These are phyloP conservation scores for Labrus mixtus DNA, from an alignment of 2,113 vertebrate species.

Conservation along the genomic window DNA sequence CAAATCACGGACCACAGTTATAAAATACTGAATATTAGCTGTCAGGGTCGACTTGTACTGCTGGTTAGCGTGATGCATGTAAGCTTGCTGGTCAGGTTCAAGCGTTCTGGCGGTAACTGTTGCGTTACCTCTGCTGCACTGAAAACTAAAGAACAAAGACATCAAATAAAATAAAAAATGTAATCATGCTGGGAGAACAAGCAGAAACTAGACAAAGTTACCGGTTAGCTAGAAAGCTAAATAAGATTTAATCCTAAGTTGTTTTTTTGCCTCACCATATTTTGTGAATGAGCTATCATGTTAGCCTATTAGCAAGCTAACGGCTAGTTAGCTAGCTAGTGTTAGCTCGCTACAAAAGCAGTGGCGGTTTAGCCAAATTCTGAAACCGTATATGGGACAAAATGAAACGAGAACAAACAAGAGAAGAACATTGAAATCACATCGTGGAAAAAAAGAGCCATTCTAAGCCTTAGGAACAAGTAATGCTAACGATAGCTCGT, in stretches of 20 bases:
- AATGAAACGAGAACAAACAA: not conserved
- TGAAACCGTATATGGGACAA: too few species aligned
- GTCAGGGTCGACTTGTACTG: not conserved
- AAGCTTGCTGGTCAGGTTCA: not conserved
- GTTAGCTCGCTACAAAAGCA: not conserved
- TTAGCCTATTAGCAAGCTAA: too few species aligned
- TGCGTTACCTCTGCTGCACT: conserved; percentile 6
- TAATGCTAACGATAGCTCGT: not conserved
- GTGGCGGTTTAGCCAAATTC: too few species aligned
- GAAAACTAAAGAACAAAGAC: not conserved
- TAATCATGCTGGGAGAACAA: accelerated
- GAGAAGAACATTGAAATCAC: not conserved
- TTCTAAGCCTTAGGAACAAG: not conserved
- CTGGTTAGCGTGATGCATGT: not conserved
- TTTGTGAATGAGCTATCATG: too few species aligned
- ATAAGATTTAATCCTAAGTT: not conserved
- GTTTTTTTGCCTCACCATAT: too few species aligned
- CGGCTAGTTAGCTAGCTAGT: not conserved
- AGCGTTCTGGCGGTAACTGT: not conserved
- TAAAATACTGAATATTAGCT: not conserved
- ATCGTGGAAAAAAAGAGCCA: not conserved
- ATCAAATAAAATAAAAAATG: not conserved
- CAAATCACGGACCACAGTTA: not conserved
- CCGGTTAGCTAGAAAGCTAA: not conserved
- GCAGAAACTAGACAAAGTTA: not conserved